Base-by-base conservation (phyloP, 1,140 invertebrate genomes). In the Drosophila tropicalis region DNA sequence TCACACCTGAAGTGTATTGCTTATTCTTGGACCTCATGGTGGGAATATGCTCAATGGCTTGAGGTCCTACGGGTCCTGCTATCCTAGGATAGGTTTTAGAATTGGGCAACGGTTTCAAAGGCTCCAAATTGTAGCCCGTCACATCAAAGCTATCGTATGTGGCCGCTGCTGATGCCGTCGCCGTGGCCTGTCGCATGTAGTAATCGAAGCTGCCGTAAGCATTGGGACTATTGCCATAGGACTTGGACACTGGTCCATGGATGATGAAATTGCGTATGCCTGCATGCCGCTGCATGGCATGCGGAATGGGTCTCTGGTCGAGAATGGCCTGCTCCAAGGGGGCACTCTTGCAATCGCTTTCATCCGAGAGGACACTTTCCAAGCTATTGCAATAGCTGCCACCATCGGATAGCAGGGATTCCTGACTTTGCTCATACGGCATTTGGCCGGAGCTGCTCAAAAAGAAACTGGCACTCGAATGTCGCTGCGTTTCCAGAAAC, bases 351-450 rank as follows among this genome's bases (percentile, higher is more conserved):
- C 95, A 96, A 81, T 96, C 95, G 1, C 95, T 96, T 64, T 96
- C 96, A 91, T 96, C 96, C 0, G 96, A 96, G 3, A 96, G 83
- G 36, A 97, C 95, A 76, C 96, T 96, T 85, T 96, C 96, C 76
- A 96, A 93, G 58, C 96, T 96, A 85, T 96, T 95, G 81, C 95
- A 96, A n/a, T 94, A 87, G 67, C 93, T 92, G 40, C 93, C 93
- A 5, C 91, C 93, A 73, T 96, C 95, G 1, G 95, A 96, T 2
- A 97, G 91, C 41, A 97, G 93, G 13, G 96, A 96, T 80, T 96
- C 96, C 87, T 96, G 96, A 67, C 96, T 96, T 61, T 85, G 91
- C 9, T 78, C 84, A 17, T 79, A 70, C 39, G 74, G 81, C 75
- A 77, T 12, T 40, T 91, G 80, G 1, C 92, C 91, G 58, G 94